Base-by-base conservation (phyloP, 2,888 invertebrate species). In the Hemaris fuciformis region DNA sequence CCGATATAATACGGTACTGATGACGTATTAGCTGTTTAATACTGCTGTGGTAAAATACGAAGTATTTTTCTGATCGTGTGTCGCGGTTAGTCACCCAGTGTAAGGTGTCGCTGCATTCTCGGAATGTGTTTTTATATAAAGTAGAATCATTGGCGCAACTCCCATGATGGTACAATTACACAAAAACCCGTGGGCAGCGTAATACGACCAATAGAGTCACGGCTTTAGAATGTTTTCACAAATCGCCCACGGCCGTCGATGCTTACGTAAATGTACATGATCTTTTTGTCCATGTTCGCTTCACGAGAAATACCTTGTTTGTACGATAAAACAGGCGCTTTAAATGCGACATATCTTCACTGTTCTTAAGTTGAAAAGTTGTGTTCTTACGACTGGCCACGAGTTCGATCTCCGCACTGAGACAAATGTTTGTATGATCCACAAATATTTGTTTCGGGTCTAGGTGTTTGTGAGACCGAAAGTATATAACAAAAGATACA, bases 241-340 rank as follows among this genome's bases (percentile, higher is more conserved):
- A 61, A 62, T 58, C 31, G 61, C 64, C 64, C 48, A 22, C 23
- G 62, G 65, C 62, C 57, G 62, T 60, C 62, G 34, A 62, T 60
- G 58, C 61, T 53, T 58, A 43, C 42, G 60, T 62, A 64, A 65
- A 64, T 66, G 64, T 62, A 63, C 56, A 53, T 67, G 62, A 25
- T 10, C 45, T 46, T 58, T 65, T 63, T 61, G 62, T 59, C 62
- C 59, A 62, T 62, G 59, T 59, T 59, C 57, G 48, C 45, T 63
- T 58, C 62, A 60, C 23, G 46, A 66, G 66, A 61, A 61, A 64
- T 62, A 46, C 25, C 43, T 64, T 63, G 64, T 63, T 48, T 53
- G 27, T 23, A 18, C 46, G 27, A 31, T 15, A 53, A 48, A 10
- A 53, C 31, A 18, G 31, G 8, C 53, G 18, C 18, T 64, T 72